These are phyloP conservation scores for Agonopterix alstromeriana DNA, from an alignment of 2,888 invertebrate genomes.

Conservation along the genomic window DNA sequence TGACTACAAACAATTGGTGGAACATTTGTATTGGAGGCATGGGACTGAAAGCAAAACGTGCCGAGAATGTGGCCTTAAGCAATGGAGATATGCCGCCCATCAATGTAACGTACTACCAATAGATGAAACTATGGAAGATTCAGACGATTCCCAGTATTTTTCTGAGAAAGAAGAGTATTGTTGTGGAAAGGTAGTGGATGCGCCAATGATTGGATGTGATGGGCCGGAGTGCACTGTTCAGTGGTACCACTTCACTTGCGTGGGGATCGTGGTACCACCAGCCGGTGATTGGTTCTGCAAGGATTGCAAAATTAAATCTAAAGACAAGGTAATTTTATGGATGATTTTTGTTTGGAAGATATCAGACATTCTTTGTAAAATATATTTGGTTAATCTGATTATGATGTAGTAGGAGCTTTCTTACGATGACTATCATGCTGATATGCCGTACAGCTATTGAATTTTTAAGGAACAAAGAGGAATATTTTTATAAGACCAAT, in stretches of 20 bases:
- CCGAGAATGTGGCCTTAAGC: slow-evolving; percentile 33
- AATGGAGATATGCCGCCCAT: slow-evolving; percentile 47
- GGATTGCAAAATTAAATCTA: slow-evolving; percentile 18
- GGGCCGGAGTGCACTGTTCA: slow-evolving; percentile 32
- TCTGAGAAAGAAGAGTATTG: slow-evolving; percentile 35
- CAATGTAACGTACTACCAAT: slow-evolving; percentile 46
- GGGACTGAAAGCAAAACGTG: slow-evolving; percentile 50
- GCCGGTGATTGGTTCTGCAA: slow-evolving; percentile 53
- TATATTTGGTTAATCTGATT: too few species aligned
- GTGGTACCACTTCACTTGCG: slow-evolving; percentile 55
- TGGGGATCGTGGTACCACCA: slow-evolving; percentile 40
- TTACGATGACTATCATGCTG: too few species aligned
- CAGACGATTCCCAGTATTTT: slow-evolving; percentile 12
- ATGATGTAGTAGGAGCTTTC: too few species aligned
- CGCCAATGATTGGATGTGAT: slow-evolving; percentile 55
- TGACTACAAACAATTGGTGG: slow-evolving; percentile 42
- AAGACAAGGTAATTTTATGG: too few species aligned
- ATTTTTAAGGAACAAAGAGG: too few species aligned
- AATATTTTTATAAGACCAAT: too few species aligned
- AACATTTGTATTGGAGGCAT: slow-evolving; percentile 56
- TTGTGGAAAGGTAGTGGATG: slow-evolving; percentile 38
- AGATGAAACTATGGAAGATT: slow-evolving; percentile 16
- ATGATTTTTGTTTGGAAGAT: too few species aligned
- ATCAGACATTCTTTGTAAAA: too few species aligned
- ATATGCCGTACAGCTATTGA: too few species aligned